Conservation (phyloP, 2,888 invertebrate genomes). For the Megalurothrips usitatus region DNA sequence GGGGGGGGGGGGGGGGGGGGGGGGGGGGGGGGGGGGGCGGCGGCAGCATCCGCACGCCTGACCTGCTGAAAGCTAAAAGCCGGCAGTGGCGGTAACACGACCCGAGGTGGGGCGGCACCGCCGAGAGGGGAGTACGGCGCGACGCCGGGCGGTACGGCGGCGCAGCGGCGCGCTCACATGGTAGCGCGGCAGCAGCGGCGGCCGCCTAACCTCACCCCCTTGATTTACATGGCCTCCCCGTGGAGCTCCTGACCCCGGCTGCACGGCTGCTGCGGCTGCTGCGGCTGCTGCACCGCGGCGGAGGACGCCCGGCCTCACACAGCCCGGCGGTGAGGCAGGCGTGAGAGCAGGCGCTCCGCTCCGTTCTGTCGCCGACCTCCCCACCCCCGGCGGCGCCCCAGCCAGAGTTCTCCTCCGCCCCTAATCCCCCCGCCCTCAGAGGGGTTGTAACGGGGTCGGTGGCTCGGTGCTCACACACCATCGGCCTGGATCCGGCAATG, state of each 20-base stretch:
- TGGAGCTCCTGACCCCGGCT: too few species aligned
- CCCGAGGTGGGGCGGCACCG: not conserved
- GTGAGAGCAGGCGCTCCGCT: too few species aligned
- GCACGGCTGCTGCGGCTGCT: too few species aligned
- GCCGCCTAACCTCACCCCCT: not conserved
- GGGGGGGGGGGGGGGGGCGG: not conserved
- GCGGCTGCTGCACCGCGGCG: too few species aligned
- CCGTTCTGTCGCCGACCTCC: not conserved
- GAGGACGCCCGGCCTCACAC: too few species aligned
- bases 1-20: not conserved
- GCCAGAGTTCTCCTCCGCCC: not conserved
- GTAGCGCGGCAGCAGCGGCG: not conserved
- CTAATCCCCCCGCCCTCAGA: not conserved
- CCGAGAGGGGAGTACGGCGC: not conserved
- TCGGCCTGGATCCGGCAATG: slow-evolving; percentile 19
- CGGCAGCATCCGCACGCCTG: not conserved
- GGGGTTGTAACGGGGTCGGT: not conserved
- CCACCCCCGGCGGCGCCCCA: not conserved
- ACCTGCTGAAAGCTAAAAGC: slow-evolving; percentile 8
- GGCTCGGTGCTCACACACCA: slow-evolving; percentile 5
- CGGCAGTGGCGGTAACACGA: not conserved
- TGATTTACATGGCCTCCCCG: too few species aligned
- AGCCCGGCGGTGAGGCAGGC: too few species aligned
- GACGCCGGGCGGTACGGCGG: too few species aligned
- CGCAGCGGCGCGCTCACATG: not conserved